Evolutionary conservation across 2,888 invertebrate genomes (phyloP), one percentile per base, ranked within the genome.

Genomic region (Muscina levida): DNA sequence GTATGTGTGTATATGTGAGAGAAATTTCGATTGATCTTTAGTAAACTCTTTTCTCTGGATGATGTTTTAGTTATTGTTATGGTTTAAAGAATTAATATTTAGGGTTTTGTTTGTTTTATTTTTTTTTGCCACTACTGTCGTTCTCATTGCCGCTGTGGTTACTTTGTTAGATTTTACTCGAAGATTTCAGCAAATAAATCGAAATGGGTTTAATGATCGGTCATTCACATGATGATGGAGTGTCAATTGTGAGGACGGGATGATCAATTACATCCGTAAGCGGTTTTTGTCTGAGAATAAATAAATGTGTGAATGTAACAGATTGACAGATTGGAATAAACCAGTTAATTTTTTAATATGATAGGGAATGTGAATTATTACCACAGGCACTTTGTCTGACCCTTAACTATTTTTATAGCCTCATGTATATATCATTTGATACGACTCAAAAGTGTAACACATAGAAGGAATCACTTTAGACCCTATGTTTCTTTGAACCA

Each of bases 121-220:
- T 39, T n/a, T 17, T 57, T 62, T 17, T 42, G 19, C 62, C 10
- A 22, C 17, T 19, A 11, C 17, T 2, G 3, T 4, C 19, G 2
- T 8, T 22, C 51, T 2, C 10, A 11, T 10, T 8, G 51, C 2
- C 1, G 6, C 8, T 31, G 31, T 31, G 8, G 31, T 31, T 5
- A 31, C 68, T 76, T 80, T 80, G 76, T 80, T 76, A 66, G 76
- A 76, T 76, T 70, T 70, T 42, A 39, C 15, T 65, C 11, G 17
- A 48, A 72, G 75, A 68, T 79, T 70, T 79, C n/a, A 53, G 59
- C 3, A 51, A 15, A 15, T 6, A 2, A n/a, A n/a, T 48, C 1
- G n/a, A 59, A 39, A 15, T 39, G 15, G 15, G 37, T 42, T 62
- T 42, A 39, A 62, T 62, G 62, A 42, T 62, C 19, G 11, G 62